Conservation (phyloP, 37 sponge, comb jelly and placozoan genomes). For the Cladorhizidae sp. region DNA sequence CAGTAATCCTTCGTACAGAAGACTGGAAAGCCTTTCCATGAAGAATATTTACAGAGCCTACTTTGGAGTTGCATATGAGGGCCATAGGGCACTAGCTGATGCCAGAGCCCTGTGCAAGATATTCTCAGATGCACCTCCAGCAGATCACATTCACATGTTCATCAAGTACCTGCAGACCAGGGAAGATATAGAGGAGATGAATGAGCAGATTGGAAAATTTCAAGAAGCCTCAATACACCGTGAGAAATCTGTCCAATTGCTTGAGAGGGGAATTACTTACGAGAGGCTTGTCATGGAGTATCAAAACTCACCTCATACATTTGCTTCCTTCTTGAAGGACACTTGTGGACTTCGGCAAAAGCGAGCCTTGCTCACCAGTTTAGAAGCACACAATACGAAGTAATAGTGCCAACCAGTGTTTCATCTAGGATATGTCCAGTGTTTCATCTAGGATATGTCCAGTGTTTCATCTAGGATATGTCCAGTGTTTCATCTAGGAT, state of each 20-base stretch:
- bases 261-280: neutral
- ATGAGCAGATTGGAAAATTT: neutral
- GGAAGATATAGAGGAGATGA: neutral
- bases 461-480: too few relatives aligned
- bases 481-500: too few relatives aligned
- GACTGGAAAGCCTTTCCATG: neutral
- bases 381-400: too few relatives aligned
- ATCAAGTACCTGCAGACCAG: neutral
- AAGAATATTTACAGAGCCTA: neutral
- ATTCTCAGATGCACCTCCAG: constrained; percentile 8
- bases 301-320: neutral
- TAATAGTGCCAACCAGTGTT: too few relatives aligned
- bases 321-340: neutral
- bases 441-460: too few relatives aligned
- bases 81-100: constrained; percentile 23
- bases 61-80: neutral
- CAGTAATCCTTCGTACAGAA: neutral
- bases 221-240: neutral
- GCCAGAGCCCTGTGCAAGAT: constrained; percentile 18
- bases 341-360: neutral
- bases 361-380: too few relatives aligned
- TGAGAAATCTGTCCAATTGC: neutral
- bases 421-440: too few relatives aligned
- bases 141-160: neutral
- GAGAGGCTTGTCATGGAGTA: neutral